These are phyloP conservation scores for Tipula confusa DNA, from an alignment of 2,888 invertebrate genomes.

Conservation along the genomic window DNA sequence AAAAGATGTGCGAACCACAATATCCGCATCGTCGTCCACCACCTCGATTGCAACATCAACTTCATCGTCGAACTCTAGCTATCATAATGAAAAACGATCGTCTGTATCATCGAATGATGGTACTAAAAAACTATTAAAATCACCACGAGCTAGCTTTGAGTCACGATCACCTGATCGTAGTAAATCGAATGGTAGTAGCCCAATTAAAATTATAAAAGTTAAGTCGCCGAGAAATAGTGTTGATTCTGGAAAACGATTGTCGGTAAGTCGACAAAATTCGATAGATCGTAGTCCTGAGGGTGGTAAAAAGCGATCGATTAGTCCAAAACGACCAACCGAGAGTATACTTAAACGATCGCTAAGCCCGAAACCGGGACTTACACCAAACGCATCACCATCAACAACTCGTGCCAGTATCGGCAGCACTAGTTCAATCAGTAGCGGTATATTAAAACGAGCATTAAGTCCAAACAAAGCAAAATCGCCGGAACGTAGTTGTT, in stretches of 20 bases:
- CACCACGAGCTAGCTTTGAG: slow-evolving; percentile 57
- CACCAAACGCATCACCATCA: background rate
- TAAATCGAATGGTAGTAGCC: slow-evolving; percentile 48
- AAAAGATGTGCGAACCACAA: background rate
- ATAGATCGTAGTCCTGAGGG: slow-evolving; percentile 45
- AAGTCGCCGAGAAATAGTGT: slow-evolving; percentile 56
- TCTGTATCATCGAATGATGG: background rate
- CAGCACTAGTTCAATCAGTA: background rate
- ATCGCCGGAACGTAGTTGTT: slow-evolving; percentile 48
- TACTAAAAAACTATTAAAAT: slow-evolving; percentile 42
- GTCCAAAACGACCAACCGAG: slow-evolving; percentile 47
- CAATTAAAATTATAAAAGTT: slow-evolving; percentile 50
- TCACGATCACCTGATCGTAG: slow-evolving; percentile 52
- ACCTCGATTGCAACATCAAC: background rate
- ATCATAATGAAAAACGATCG: slow-evolving; percentile 7
- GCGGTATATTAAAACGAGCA: slow-evolving; percentile 44
- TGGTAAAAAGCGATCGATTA: slow-evolving; percentile 42
- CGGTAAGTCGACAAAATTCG: slow-evolving; percentile 47
- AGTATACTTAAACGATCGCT: slow-evolving; percentile 47
- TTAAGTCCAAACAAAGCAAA: slow-evolving; percentile 47
- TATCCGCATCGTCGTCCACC: background rate
- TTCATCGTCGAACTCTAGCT: background rate
- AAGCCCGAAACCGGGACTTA: slow-evolving; percentile 38
- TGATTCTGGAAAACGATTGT: slow-evolving; percentile 49
- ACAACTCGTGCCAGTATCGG: slow-evolving; percentile 30